Evolutionary conservation across 2,888 invertebrate species (phyloP).

Genomic region (Allacma fusca): DNA sequence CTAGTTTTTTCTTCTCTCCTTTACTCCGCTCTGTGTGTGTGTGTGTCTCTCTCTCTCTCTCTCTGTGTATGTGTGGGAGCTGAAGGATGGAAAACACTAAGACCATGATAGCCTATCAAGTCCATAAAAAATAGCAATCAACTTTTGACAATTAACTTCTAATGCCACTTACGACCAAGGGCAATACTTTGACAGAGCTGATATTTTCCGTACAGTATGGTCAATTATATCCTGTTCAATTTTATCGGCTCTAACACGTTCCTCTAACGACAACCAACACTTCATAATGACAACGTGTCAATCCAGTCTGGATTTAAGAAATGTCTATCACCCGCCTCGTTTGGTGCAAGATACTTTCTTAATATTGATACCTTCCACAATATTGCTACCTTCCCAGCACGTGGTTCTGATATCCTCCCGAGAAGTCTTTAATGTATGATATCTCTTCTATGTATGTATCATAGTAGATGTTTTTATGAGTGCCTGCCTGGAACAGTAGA

Average conservation of each 20-base stretch:
- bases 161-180: constrained; percentile 10
- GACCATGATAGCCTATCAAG: not conserved
- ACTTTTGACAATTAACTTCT: constrained; percentile 16
- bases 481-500: too few species aligned
- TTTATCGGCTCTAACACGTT: not conserved
- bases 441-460: too few species aligned
- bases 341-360: too few species aligned
- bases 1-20: not conserved
- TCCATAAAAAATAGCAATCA: constrained; percentile 9
- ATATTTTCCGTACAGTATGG: not conserved
- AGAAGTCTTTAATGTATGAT: too few species aligned
- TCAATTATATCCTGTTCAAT: constrained; percentile 3
- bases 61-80: too few species aligned
- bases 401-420: too few species aligned
- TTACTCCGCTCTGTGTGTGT: not conserved
- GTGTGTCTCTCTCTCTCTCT: too few species aligned
- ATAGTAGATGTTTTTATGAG: too few species aligned
- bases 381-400: too few species aligned
- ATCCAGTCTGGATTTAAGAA: constrained; percentile 6
- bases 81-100: too few species aligned
- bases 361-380: too few species aligned
- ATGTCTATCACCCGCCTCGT: not conserved
- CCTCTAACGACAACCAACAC: not conserved
- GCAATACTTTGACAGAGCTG: not conserved
- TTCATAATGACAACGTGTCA: constrained; percentile 10